A percentile compares a stretch with the other conserved stretches of the same genome.
Evolutionary conservation across 2,888 invertebrate species (phyloP).

Genomic region (Ophion costatus): DNA sequence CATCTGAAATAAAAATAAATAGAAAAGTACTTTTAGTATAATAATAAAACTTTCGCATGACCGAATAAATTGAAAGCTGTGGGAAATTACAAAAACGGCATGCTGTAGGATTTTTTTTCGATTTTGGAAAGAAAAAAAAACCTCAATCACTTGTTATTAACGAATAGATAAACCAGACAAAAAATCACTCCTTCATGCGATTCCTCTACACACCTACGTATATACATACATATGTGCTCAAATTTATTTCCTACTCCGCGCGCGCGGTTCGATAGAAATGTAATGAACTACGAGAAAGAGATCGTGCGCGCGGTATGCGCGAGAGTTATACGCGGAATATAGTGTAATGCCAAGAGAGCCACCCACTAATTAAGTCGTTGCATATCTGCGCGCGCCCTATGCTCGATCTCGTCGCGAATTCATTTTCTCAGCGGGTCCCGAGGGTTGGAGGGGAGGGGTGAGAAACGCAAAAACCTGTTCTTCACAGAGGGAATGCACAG

Average conservation of each 20-base stretch:
- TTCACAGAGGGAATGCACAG: conserved; percentile 19
- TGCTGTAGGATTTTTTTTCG: too few relatives aligned
- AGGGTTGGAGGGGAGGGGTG: conserved; percentile 14
- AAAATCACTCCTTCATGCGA: too few relatives aligned
- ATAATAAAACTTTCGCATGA: too few relatives aligned
- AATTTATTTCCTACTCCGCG: neutral
- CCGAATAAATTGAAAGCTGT: too few relatives aligned
- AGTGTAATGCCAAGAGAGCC: conserved; percentile 27
- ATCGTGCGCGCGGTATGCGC: conserved; percentile 3
- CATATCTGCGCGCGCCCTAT: conserved; percentile 23
- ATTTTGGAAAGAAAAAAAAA: too few relatives aligned
- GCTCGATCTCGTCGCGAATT: conserved; percentile 47
- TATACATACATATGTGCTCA: neutral
- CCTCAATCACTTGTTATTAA: too few relatives aligned
- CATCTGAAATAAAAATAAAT: too few relatives aligned
- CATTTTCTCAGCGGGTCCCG: conserved; percentile 58
- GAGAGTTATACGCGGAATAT: conserved; percentile 23
- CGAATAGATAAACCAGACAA: too few relatives aligned
- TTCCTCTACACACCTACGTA: neutral
- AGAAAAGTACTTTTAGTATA: too few relatives aligned
- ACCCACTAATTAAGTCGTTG: conserved; percentile 64
- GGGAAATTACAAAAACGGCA: too few relatives aligned
- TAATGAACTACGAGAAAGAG: conserved; percentile 12
- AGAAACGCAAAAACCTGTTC: conserved; percentile 38
- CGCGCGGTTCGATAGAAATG: neutral